Conservation (phyloP, 1,140 invertebrate genomes). For the Limonius californicus region DNA sequence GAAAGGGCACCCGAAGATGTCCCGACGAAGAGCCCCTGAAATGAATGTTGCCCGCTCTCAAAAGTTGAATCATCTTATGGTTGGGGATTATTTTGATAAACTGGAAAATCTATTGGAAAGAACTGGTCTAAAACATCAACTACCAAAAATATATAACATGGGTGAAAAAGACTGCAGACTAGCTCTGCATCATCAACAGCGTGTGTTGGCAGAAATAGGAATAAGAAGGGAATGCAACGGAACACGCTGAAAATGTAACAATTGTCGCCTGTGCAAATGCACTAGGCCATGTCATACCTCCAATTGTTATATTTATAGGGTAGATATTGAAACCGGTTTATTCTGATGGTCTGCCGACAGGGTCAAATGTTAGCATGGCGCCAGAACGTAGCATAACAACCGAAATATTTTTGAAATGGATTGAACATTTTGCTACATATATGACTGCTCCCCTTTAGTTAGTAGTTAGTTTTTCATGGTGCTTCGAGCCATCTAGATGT, state of each 20-base stretch:
- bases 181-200: slow-evolving; percentile 37
- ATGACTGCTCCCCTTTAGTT: not conserved
- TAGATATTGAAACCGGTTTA: slow-evolving; percentile 25
- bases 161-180: slow-evolving; percentile 37
- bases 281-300: slow-evolving; percentile 35
- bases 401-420: not conserved
- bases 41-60: slow-evolving; percentile 41
- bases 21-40: slow-evolving; percentile 32
- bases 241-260: slow-evolving; percentile 39
- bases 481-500: no score
- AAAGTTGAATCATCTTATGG: slow-evolving; percentile 42
- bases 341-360: slow-evolving; percentile 25
- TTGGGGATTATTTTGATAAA: slow-evolving; percentile 40
- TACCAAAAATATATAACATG: slow-evolving; percentile 41
- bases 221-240: slow-evolving; percentile 31
- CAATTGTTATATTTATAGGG: slow-evolving; percentile 36
- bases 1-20: slow-evolving; percentile 29
- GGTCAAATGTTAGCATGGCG: no score
- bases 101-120: slow-evolving; percentile 30
- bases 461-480: slow-evolving; percentile 3
- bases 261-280: slow-evolving; percentile 42
- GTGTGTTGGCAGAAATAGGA: slow-evolving; percentile 31
- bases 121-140: slow-evolving; percentile 32
- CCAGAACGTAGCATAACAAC: slow-evolving; percentile 2
- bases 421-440: slow-evolving; percentile 4